Evolutionary conservation across 1,140 invertebrate species (phyloP).

Genomic region (Cylas formicarius): DNA sequence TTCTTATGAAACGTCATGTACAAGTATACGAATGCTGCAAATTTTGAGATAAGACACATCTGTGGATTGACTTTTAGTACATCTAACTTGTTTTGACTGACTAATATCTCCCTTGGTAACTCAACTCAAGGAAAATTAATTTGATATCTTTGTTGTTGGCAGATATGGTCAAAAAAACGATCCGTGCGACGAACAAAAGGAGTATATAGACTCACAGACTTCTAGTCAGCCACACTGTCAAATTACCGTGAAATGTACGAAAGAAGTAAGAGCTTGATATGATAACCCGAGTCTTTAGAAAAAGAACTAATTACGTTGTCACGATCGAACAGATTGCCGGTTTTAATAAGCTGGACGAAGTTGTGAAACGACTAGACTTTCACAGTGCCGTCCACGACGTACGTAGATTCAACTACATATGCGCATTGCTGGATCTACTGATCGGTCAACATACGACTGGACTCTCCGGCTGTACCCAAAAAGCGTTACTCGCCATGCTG

Average conservation of each 20-base stretch:
- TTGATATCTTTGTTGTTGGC: not conserved
- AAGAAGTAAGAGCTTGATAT: conserved; percentile 59
- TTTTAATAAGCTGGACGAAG: conserved; percentile 91
- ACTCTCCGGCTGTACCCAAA: conserved; percentile 88
- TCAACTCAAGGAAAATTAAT: too few species aligned
- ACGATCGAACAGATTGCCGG: conserved; percentile 92
- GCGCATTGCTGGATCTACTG: conserved; percentile 81
- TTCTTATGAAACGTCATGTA: too few species aligned
- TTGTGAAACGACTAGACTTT: conserved; percentile 89
- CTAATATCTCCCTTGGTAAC: too few species aligned
- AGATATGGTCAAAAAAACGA: conserved; percentile 13
- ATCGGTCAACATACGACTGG: conserved; percentile 75
- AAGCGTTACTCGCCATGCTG: conserved; percentile 85
- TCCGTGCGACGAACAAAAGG: conserved; percentile 14
- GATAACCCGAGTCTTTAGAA: conserved; percentile 1
- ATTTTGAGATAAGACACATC: too few species aligned
- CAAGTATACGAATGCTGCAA: too few species aligned
- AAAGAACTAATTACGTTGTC: not conserved
- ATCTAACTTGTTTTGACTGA: too few species aligned
- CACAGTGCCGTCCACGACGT: conserved; percentile 89
- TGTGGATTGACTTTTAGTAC: too few species aligned
- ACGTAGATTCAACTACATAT: conserved; percentile 93
- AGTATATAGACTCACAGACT: conserved; percentile 15
- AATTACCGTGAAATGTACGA: conserved; percentile 83
- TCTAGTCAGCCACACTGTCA: conserved; percentile 75